A percentile compares a stretch with the other conserved stretches of the same genome.
Conservation (phyloP, 2,888 invertebrate genomes). For the Caenorhabditis angaria region DNA sequence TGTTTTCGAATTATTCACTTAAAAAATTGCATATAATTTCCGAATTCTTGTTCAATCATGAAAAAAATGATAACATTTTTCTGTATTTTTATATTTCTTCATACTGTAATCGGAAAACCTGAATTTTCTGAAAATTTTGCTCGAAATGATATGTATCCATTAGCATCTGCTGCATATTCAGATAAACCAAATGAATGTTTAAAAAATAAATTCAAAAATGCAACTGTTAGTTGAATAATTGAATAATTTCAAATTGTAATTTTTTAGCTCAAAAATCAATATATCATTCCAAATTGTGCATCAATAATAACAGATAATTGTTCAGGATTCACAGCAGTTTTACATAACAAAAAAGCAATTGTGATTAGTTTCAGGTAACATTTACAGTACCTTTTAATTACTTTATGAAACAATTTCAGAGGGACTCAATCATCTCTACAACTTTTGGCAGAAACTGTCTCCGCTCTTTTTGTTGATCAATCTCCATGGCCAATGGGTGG, state of each 20-base stretch:
- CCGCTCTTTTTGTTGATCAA: no score
- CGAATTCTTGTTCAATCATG: no score
- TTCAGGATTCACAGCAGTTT: background rate
- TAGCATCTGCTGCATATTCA: conserved; percentile 47
- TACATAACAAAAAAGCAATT: background rate
- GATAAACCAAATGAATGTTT: conserved; percentile 38
- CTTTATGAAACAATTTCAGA: no score
- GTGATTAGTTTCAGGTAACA: background rate
- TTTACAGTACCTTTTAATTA: no score
- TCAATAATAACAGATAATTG: background rate
- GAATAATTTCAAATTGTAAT: background rate
- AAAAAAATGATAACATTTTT: no score
- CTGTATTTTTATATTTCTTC: no score
- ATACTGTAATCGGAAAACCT: no score
- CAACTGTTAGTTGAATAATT: background rate
- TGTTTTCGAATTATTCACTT: no score
- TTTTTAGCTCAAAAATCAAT: background rate
- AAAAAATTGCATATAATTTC: no score
- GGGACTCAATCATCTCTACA: no score
- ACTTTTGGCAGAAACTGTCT: no score
- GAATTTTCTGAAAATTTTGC: conserved; percentile 38
- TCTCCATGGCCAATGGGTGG: no score
- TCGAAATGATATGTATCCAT: conserved; percentile 39
- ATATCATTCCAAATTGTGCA: background rate
- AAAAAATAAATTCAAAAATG: conserved; percentile 33